Percentiles rank a stretch among this genome's conserved stretches.
Evolutionary conservation across 92 coral and sea anemone species (phyloP).

Genomic region (Isaurus tuberculatus): DNA sequence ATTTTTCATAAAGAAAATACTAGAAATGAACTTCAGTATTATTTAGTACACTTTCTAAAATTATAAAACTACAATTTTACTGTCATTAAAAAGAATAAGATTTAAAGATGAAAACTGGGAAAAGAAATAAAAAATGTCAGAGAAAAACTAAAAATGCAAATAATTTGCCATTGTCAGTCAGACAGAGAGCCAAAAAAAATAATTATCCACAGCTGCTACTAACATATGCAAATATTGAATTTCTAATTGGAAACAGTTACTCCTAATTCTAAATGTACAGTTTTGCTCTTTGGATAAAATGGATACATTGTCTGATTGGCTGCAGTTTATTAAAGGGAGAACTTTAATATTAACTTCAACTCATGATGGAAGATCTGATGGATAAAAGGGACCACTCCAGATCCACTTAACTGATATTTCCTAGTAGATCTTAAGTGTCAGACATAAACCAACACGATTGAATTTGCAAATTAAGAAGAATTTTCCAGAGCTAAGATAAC

Average conservation of each 20-base stretch:
- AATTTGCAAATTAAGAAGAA: not conserved
- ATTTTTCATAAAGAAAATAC: too few relatives aligned
- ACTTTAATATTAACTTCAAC: not conserved
- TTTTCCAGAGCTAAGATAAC: not conserved
- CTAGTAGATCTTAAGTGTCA: not conserved
- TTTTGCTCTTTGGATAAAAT: not conserved
- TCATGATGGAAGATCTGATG: not conserved
- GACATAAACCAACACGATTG: not conserved
- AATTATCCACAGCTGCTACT: not conserved
- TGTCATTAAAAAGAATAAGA: too few relatives aligned
- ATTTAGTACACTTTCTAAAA: too few relatives aligned
- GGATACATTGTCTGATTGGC: not conserved
- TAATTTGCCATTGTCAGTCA: not conserved
- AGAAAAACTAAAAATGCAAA: not conserved
- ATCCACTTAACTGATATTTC: not conserved
- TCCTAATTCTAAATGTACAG: not conserved
- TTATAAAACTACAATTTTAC: too few relatives aligned
- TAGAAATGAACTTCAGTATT: too few relatives aligned
- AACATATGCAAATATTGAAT: not conserved
- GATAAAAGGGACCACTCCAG: not conserved
- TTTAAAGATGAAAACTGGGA: too few relatives aligned
- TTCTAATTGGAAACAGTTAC: not conserved
- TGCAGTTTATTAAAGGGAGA: not conserved
- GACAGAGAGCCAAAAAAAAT: not conserved
- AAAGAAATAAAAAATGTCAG: too few relatives aligned